Percentiles rank a stretch among this genome's conserved stretches.
These are phyloP conservation scores for Grammomys dolichurus DNA, from an alignment of 2,113 vertebrate species.

Conservation along the genomic window DNA sequence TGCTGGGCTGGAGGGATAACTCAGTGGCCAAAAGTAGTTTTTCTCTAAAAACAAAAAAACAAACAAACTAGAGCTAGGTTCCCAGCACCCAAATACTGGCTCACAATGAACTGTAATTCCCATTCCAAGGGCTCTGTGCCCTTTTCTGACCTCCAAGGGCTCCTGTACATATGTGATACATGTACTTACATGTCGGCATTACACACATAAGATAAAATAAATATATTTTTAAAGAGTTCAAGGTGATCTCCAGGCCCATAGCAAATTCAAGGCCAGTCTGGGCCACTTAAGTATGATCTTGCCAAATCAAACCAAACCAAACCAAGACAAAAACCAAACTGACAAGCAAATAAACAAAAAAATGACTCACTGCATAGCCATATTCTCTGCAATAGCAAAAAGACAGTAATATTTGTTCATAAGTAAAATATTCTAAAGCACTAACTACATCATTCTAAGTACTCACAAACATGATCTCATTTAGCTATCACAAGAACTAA, in stretches of 20 bases:
- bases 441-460: not conserved
- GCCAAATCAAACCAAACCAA: not conserved
- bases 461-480: constrained; percentile 37
- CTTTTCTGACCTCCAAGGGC: not conserved
- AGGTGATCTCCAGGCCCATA: not conserved
- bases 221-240: not conserved
- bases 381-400: constrained; percentile 19
- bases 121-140: not conserved
- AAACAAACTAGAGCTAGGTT: not conserved
- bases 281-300: not conserved
- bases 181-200: not conserved
- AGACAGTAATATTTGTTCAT: not conserved
- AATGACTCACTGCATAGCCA: not conserved
- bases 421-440: constrained; percentile 23
- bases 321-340: not conserved
- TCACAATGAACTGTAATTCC: not conserved
- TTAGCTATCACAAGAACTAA: not conserved
- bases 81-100: not conserved
- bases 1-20: not conserved
- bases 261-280: not conserved
- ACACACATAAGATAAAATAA: not conserved
- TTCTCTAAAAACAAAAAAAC: not conserved
- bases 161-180: not conserved
- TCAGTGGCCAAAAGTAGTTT: not conserved
- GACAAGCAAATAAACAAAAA: not conserved